phyloP scores from a whole-genome alignment of 2,888 invertebrate species.

The Cataglyphis cursor region DNA sequence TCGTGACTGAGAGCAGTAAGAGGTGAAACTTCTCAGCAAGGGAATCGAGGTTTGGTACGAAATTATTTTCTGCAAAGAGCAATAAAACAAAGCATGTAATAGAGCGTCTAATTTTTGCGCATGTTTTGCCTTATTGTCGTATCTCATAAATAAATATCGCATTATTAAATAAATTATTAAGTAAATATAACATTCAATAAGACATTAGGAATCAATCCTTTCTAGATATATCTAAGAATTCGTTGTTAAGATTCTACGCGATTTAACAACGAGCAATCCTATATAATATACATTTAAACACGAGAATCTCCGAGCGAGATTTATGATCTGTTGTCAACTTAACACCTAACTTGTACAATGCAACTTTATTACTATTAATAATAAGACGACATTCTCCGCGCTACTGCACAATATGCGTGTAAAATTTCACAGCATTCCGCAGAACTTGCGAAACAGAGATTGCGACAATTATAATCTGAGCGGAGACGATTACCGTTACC shows the following conservation, averaged over 20 bases:
- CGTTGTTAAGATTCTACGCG: background rate
- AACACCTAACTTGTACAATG: background rate
- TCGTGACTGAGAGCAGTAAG: constrained; percentile 49
- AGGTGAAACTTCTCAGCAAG: constrained; percentile 1
- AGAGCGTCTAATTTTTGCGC: constrained; percentile 40
- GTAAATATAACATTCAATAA: constrained; percentile 2
- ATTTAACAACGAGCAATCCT: background rate
- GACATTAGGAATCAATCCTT: background rate
- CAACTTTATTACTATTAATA: background rate
- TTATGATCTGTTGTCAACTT: constrained; percentile 8
- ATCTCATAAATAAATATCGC: background rate
- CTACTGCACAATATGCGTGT: constrained; percentile 14
- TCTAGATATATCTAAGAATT: background rate
- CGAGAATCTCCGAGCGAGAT: background rate
- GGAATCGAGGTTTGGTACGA: constrained; percentile 27
- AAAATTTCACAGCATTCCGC: constrained; percentile 7
- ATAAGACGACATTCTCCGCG: background rate
- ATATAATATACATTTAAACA: background rate
- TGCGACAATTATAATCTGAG: constrained; percentile 64
- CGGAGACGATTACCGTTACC: constrained; percentile 69
- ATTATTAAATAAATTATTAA: background rate
- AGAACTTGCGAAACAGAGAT: background rate
- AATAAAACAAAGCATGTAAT: constrained; percentile 47
- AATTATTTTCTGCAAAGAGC: constrained; percentile 5
- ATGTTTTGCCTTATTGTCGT: background rate